Base-by-base conservation (phyloP, 2,113 vertebrate species). In the Lepidothrix coronata region DNA sequence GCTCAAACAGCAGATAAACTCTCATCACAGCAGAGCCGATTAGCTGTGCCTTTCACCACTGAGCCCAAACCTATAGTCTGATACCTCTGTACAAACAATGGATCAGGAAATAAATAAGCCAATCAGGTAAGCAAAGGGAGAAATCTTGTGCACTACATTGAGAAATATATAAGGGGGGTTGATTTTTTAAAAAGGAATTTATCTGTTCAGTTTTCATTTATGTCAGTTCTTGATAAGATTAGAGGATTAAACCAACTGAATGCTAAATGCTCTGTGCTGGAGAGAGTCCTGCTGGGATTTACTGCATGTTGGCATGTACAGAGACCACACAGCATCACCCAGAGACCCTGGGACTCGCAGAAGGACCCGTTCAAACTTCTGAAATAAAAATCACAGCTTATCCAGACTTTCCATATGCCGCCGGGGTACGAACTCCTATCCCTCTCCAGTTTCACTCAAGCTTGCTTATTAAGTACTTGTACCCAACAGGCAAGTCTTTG, bases 231-330 rank as follows among this genome's bases (percentile, higher is more conserved):
- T 87, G 88, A 65, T 92, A 87, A 96, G 70, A 93, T 95, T 73
- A 95, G 83, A 82, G 86, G 91, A 95, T 92, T 95, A 93, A 92
- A 89, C 54, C 80, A 91, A 82, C 73, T 87, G 49, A 62, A 91
- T 75, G 86, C 49, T 82, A 91, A 96, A 82, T 37, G 61, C 49
- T 91, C 62, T 1, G 1, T 72, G 83, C 79, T 92, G n/a, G 71
- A 89, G 61, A 78, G 72, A 71, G 62, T 9, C 70, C 61, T 65
- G 72, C 77, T 41, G 55, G 88, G 92, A 91, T 88, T 96, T 88
- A 15, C 65, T 23, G 78, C 63, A 46, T 2, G 8, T 31, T 86
- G 79, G 79, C 49, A 57, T 24, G 51, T 43, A 54, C 23, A 33
- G 89, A 85, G 49, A 81, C 49, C 48, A 35, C 1, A 10, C 78